A percentile compares a stretch with the other conserved stretches of the same genome.
Evolutionary conservation across 1,140 invertebrate genomes (phyloP).

Genomic region (Aleiodes sp.): DNA sequence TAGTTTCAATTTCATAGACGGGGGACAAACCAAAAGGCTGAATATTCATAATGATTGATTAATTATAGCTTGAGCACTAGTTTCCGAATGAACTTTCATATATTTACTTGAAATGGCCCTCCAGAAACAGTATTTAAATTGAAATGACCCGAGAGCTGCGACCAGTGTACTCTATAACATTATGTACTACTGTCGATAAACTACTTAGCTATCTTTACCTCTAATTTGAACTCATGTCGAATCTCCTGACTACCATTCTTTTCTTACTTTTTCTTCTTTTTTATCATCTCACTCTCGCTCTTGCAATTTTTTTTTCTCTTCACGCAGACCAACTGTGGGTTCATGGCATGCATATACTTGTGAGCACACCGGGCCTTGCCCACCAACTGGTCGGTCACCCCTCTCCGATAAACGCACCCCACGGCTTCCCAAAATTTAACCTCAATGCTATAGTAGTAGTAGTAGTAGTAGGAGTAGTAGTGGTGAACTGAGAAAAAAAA

Average conservation of each 20-base stretch:
- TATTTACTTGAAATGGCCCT: neutral
- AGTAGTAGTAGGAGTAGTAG: too few species aligned
- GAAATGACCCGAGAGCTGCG: neutral
- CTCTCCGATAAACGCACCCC: too few species aligned
- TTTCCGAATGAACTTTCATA: too few species aligned
- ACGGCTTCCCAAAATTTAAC: too few species aligned
- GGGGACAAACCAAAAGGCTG: too few species aligned
- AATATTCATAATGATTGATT: too few species aligned
- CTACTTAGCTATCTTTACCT: too few species aligned
- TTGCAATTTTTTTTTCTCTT: neutral
- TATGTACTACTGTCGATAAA: neutral
- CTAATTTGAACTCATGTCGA: neutral
- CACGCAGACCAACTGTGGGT: constrained; percentile 12
- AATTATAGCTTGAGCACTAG: too few species aligned
- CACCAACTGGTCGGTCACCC: too few species aligned
- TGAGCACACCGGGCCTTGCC: neutral
- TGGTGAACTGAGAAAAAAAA: too few species aligned
- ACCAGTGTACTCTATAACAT: constrained; percentile 1
- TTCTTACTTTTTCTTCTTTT: neutral
- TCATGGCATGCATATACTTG: neutral
- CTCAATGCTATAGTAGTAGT: too few species aligned
- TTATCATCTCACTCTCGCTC: neutral
- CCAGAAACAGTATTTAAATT: neutral
- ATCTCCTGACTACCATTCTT: neutral
- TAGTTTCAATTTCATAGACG: neutral